Base-by-base conservation (phyloP, 2,888 invertebrate species). In the Cantharis rufa region DNA sequence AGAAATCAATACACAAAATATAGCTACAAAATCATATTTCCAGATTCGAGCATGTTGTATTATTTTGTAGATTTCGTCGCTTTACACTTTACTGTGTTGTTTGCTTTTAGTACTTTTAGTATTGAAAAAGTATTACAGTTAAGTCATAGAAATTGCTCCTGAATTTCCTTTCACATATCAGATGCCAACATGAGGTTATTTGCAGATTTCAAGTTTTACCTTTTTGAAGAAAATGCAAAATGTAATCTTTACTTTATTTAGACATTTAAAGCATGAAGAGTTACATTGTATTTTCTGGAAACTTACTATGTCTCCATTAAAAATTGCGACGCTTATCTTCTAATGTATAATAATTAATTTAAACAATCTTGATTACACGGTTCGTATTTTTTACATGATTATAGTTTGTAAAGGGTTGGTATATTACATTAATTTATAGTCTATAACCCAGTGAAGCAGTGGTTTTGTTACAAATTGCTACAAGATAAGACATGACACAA, bases 381-480 rank as follows among this genome's bases (percentile, higher is more conserved):
- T 48, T 2, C n/a, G n/a, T n/a, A 48, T 48, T 48, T 48, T 48
- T 48, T 48, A 48, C 48, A n/a, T n/a, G 48, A 48, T 48, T 48
- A 48, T 48, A 48, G 48, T 48, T 48, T 48, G 48, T 48, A 48
- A 48, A 48, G 48, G 64, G 18, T 66, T 66, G 13, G 64, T 18
- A 66, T 21, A 66, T 66, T 66, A 24, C 64, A 66, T 66, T 66
- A 66, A 66, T 66, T 66, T 66, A 18, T 21, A 66, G 64, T 66
- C 18, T 66, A 66, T 66, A 66, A 66, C 24, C 64, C 18, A 21
- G 64, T 66, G 9, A n/a, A 21, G 64, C 21, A 66, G 64, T 66
- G 64, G 64, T 66, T 66, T 66, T 66, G 64, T 66, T 66, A 66
- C 64, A 66, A 66, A 66, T 66, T 66, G 24, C 64, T 66, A 66